Conservation (phyloP, 2,113 vertebrate species). For the Neotragus moschatus region DNA sequence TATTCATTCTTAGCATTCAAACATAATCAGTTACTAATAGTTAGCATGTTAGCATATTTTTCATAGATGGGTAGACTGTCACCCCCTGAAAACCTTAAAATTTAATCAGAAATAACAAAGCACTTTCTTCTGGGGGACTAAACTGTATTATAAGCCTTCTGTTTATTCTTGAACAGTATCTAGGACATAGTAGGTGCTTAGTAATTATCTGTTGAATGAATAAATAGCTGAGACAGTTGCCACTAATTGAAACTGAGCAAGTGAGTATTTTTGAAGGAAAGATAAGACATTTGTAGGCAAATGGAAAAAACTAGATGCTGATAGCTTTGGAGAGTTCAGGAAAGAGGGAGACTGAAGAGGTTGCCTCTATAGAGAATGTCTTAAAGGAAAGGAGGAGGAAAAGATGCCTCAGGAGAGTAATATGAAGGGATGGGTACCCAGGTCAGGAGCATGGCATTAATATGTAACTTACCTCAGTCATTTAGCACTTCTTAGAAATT, state of each 20-base stretch:
- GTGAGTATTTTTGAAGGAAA: not conserved
- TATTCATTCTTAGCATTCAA: not conserved
- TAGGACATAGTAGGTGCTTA: not conserved
- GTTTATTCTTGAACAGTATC: not conserved
- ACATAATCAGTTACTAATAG: not conserved
- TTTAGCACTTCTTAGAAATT: not conserved
- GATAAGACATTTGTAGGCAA: not conserved
- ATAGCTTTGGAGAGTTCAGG: not conserved
- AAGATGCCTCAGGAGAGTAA: fast-evolving
- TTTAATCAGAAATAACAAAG: not conserved
- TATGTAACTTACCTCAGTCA: not conserved
- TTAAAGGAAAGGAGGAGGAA: not conserved
- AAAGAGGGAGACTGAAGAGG: not conserved
- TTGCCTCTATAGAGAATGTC: not conserved
- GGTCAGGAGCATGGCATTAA: not conserved
- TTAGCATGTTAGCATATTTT: not conserved
- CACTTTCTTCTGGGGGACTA: not conserved
- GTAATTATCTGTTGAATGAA: not conserved
- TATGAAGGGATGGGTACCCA: not conserved
- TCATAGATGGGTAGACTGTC: not conserved
- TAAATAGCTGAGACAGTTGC: not conserved
- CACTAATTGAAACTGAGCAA: not conserved
- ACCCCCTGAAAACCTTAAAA: not conserved
- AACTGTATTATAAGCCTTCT: not conserved
- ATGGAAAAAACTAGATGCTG: not conserved